These are phyloP conservation scores for Nasonia giraulti DNA, from an alignment of 1,140 invertebrate species.

Conservation along the genomic window DNA sequence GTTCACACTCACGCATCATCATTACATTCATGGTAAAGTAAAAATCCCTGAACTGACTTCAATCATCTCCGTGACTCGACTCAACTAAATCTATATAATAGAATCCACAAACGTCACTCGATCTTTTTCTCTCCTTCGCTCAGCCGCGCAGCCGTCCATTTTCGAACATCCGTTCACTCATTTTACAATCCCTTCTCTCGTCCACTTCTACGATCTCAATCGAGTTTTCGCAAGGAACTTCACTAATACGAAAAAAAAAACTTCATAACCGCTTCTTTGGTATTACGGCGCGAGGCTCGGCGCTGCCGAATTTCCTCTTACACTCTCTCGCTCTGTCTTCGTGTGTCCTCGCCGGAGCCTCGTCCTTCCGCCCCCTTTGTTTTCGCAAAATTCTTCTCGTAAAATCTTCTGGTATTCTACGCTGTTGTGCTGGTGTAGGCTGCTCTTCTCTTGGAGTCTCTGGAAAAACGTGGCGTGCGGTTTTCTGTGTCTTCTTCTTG, in stretches of 20 bases:
- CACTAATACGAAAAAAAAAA: slow-evolving; percentile 67
- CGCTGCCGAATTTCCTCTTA: slow-evolving; percentile 49
- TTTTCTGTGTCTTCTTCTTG: slow-evolving; percentile 33
- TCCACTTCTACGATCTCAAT: slow-evolving; percentile 44
- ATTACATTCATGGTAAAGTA: slow-evolving; percentile 71
- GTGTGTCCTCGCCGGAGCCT: slow-evolving; percentile 37
- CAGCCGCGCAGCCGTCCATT: neutral
- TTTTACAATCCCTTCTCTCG: slow-evolving; percentile 21
- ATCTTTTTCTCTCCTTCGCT: slow-evolving; percentile 31
- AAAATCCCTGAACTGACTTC: slow-evolving; percentile 69
- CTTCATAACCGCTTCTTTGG: slow-evolving; percentile 68
- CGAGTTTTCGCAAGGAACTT: slow-evolving; percentile 54
- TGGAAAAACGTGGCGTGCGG: slow-evolving; percentile 46
- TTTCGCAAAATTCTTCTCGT: slow-evolving; percentile 21
- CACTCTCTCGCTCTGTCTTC: slow-evolving; percentile 40
- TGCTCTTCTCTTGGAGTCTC: slow-evolving; percentile 6
- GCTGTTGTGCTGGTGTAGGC: neutral
- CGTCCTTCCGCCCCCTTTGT: slow-evolving; percentile 41
- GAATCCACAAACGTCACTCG: slow-evolving; percentile 38
- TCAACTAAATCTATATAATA: slow-evolving; percentile 40
- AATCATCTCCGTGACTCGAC: slow-evolving; percentile 54
- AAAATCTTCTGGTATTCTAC: slow-evolving; percentile 35
- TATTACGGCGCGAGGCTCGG: slow-evolving; percentile 63
- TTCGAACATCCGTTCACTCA: slow-evolving; percentile 29
- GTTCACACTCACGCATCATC: slow-evolving; percentile 66